Evolutionary conservation across 2,797 vertebrate species (phyloP).

Genomic region (Labeo calbasu): DNA sequence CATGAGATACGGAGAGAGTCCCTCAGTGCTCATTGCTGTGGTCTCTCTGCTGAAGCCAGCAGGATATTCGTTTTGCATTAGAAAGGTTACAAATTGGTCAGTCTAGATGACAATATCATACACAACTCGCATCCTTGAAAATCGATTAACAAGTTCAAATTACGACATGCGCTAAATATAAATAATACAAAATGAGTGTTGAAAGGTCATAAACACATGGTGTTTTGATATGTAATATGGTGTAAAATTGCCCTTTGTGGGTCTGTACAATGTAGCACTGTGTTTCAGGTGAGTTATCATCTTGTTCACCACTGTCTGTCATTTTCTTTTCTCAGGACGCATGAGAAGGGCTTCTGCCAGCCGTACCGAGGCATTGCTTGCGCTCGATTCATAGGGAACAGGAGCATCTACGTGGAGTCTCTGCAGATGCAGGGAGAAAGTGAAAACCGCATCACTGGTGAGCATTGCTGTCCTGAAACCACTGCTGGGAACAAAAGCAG

Average conservation of each 20-base stretch:
- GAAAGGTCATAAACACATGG: neutral
- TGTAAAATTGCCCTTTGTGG: neutral
- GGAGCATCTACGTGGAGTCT: conserved; percentile 96
- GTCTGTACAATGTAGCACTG: neutral
- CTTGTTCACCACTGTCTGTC: neutral
- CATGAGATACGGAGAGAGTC: neutral
- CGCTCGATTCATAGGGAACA: conserved; percentile 94
- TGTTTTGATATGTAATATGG: neutral
- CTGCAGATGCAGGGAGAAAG: conserved; percentile 98
- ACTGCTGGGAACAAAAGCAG: neutral
- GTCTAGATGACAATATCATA: neutral
- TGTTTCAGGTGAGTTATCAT: neutral
- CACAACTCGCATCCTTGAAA: neutral
- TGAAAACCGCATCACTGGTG: conserved; percentile 97
- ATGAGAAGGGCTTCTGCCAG: conserved; percentile 94
- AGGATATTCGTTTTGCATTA: conserved; percentile 1
- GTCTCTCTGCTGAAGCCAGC: conserved; percentile 2
- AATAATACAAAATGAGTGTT: neutral
- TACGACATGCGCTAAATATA: neutral
- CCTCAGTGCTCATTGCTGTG: conserved; percentile 17
- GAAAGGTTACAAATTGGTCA: neutral
- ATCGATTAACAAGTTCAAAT: neutral
- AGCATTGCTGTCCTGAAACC: conserved; percentile 17
- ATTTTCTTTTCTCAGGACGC: conserved; percentile 72
- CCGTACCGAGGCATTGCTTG: conserved; percentile 95